phyloP scores from a whole-genome alignment of 1,140 invertebrate species.

The Portunus trituberculatus region DNA sequence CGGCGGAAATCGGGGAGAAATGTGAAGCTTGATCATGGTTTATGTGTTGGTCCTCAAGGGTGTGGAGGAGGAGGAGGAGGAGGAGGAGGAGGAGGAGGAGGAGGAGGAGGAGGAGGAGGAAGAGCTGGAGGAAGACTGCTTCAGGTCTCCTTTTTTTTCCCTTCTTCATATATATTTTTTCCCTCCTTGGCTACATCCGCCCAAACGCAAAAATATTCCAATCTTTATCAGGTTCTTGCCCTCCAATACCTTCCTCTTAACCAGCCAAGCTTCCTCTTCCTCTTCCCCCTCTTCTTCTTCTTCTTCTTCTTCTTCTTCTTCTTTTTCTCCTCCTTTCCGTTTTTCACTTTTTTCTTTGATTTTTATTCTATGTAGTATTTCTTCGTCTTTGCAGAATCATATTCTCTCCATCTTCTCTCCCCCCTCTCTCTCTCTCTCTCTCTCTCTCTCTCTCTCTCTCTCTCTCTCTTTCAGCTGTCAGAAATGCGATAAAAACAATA shows the following conservation, averaged over 20 bases:
- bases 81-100: slow-evolving; percentile 1
- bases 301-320: not conserved
- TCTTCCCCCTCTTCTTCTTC: not conserved
- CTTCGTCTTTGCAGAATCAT: not conserved
- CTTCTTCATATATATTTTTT: slow-evolving; percentile 17
- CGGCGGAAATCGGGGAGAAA: not conserved
- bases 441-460: slow-evolving; percentile 29
- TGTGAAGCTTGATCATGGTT: slow-evolving; percentile 35
- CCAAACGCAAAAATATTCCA: slow-evolving; percentile 8
- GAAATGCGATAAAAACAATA: not conserved
- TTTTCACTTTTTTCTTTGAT: not conserved
- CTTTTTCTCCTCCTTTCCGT: not conserved
- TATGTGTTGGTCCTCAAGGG: slow-evolving; percentile 5
- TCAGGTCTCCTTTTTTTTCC: not conserved
- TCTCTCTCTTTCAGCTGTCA: not conserved
- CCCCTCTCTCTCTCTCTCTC: slow-evolving; percentile 10
- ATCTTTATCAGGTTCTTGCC: slow-evolving; percentile 22
- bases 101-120: not conserved
- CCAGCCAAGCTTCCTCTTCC: not conserved
- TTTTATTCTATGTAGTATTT: not conserved
- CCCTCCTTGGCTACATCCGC: not conserved
- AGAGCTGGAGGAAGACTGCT: not conserved
- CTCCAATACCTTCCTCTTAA: slow-evolving; percentile 12
- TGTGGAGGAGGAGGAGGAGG: not conserved
- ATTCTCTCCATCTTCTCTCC: not conserved